Percentiles rank a stretch among this genome's conserved stretches.
phyloP scores from a whole-genome alignment of 2,797 vertebrate species.

The Girardinus metallicus region DNA sequence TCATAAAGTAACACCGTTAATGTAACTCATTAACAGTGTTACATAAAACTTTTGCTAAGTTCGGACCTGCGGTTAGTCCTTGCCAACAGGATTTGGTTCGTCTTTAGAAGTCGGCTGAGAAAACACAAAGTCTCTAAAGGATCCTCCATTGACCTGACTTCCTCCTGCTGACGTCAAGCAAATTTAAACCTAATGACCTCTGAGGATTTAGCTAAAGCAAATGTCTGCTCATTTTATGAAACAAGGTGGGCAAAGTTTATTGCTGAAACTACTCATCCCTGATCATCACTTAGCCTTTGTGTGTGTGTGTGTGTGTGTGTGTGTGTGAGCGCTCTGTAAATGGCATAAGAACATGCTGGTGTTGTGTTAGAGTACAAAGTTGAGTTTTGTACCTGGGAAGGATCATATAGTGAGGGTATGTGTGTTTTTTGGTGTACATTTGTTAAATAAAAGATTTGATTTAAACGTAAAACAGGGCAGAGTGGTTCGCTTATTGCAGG shows the following conservation, averaged over 20 bases:
- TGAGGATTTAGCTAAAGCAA: not conserved
- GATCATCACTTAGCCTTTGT: constrained; percentile 32
- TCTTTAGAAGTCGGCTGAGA: not conserved
- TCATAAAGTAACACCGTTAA: not conserved
- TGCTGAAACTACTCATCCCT: constrained; percentile 30
- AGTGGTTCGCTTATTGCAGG: not conserved
- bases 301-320: constrained; percentile 21
- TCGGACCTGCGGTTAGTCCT: not conserved
- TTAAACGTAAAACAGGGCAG: constrained; percentile 12
- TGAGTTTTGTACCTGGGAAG: constrained; percentile 59
- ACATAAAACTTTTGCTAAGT: not conserved
- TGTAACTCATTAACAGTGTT: no score
- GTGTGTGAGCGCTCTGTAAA: constrained; percentile 13
- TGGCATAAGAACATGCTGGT: constrained; percentile 29
- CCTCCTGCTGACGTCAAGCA: not conserved
- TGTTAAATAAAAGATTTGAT: constrained; percentile 79
- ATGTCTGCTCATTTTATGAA: not conserved
- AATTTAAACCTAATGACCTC: not conserved
- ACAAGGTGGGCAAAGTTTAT: constrained; percentile 5
- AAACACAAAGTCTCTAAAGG: not conserved
- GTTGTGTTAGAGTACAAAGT: constrained; percentile 59
- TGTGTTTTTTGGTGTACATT: constrained; percentile 72
- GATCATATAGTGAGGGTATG: constrained; percentile 51
- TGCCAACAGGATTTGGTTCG: not conserved
- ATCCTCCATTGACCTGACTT: not conserved